Conservation (phyloP, 2,113 vertebrate species). For the Protobothrops flavoviridis region DNA sequence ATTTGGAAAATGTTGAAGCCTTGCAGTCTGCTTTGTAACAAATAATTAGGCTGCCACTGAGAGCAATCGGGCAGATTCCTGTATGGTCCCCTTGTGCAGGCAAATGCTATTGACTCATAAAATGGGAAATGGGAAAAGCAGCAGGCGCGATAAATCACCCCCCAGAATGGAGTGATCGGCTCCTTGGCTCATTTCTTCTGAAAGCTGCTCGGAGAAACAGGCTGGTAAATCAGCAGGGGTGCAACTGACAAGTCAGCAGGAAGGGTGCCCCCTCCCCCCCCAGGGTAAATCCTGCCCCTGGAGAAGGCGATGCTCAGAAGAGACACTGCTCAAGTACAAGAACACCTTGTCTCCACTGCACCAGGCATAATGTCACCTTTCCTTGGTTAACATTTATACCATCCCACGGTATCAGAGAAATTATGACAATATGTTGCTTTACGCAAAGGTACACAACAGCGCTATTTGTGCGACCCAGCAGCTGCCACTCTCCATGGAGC, state of each 20-base stretch:
- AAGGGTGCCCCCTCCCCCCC: background rate
- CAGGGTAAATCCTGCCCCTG: background rate
- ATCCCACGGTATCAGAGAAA: slow-evolving; percentile 58
- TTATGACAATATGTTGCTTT: slow-evolving; percentile 55
- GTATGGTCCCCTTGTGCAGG: background rate
- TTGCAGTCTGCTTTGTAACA: background rate
- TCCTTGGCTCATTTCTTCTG: background rate
- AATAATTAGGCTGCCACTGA: background rate
- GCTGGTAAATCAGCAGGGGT: background rate
- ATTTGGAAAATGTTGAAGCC: background rate
- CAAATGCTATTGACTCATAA: background rate
- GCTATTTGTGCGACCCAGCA: slow-evolving; percentile 64
- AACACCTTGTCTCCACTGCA: slow-evolving; percentile 16
- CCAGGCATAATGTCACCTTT: slow-evolving; percentile 51
- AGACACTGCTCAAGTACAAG: background rate
- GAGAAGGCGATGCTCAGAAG: background rate
- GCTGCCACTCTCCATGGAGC: slow-evolving; percentile 62
- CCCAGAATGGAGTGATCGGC: background rate
- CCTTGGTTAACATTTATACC: slow-evolving; percentile 48
- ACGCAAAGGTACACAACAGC: slow-evolving; percentile 50
- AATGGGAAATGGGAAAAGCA: background rate
- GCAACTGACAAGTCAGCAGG: background rate
- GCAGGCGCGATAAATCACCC: background rate
- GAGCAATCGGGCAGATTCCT: background rate
- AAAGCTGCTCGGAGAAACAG: background rate